A percentile compares a stretch with the other conserved stretches of the same genome.
Evolutionary conservation across 2,113 vertebrate genomes (phyloP).

Genomic region (Mola mola): DNA sequence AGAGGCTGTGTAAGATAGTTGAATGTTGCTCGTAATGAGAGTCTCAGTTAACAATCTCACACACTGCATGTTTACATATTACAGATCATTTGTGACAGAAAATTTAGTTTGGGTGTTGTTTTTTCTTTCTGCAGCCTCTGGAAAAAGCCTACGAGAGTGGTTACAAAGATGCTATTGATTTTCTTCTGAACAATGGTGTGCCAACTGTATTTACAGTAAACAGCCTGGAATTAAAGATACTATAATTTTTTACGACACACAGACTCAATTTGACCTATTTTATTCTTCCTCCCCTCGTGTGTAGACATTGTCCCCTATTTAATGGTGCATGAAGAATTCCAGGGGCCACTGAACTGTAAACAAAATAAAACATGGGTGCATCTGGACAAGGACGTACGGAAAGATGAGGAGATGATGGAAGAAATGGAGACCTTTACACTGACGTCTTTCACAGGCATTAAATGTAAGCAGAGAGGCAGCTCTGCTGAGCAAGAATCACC

Average conservation of each 20-base stretch:
- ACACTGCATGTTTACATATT: too few species aligned
- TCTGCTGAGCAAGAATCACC: constrained; percentile 2
- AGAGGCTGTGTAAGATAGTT: too few species aligned
- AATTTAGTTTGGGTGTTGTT: not conserved
- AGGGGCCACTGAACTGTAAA: not conserved
- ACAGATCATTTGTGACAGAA: too few species aligned
- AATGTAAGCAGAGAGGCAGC: not conserved
- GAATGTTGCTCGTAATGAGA: too few species aligned
- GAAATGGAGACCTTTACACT: not conserved
- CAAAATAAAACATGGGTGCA: not conserved
- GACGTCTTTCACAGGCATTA: not conserved
- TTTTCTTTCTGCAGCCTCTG: constrained; percentile 53
- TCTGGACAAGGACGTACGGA: constrained; percentile 1
- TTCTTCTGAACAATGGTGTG: constrained; percentile 68
- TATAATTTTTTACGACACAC: not conserved
- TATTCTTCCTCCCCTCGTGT: not conserved
- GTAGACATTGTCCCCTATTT: constrained; percentile 37
- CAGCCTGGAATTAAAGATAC: not conserved
- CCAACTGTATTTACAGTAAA: not conserved
- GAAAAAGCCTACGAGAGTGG: constrained; percentile 73
- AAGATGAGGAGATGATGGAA: constrained; percentile 14
- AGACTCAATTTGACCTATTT: not conserved
- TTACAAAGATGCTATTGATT: constrained; percentile 72
- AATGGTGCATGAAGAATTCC: not conserved
- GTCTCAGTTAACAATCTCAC: too few species aligned